Base-by-base conservation (phyloP, 2,113 vertebrate species). In the Tupaia tana region DNA sequence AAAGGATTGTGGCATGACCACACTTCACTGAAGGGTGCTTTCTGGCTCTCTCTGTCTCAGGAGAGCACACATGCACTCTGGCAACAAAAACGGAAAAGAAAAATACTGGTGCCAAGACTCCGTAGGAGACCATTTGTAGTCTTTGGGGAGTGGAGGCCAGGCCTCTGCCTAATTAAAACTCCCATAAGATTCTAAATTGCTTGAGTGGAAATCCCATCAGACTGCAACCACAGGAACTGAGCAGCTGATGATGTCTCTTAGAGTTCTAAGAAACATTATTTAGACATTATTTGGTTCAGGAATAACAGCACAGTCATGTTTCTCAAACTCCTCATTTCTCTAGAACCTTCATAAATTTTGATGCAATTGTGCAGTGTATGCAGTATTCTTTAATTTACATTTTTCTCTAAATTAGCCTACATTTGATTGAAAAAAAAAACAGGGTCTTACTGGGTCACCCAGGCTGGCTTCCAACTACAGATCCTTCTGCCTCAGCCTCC, bases 321-420 rank as follows among this genome's bases (percentile, higher is more conserved):
- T 77, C 64, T 81, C 27, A 61, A 92, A 86, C 34, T 63, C 69
- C 71, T 80, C 67, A 34, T 88, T 91, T 94, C 85, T 10, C 64
- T 63, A 64, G 59, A 27, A 54, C 52, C 20, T 77, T 77, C 61
- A 31, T 71, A 59, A 56, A 77, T 82, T 73, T 90, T 83, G 34
- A 64, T 83, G 67, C 29, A 74, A 56, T 69, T 12, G 24, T 43
- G 22, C 77, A 80, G 69, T 9, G 25, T 31, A 7, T 63, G 56
- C 91, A 69, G 29, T 54, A 27, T 12, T 79, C 15, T 93, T 74
- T 89, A 66, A 58, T 56, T 64, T 34, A 64, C 6, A 22, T 86
- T 69, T 89, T 86, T 63, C 52, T 43, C 13, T 92, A 89, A 81
- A 69, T 79, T 83, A 54, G 73, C 67, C 43, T 89, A 58, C 24